These are phyloP conservation scores for Micromys minutus DNA, from an alignment of 2,113 vertebrate species.

Conservation along the genomic window DNA sequence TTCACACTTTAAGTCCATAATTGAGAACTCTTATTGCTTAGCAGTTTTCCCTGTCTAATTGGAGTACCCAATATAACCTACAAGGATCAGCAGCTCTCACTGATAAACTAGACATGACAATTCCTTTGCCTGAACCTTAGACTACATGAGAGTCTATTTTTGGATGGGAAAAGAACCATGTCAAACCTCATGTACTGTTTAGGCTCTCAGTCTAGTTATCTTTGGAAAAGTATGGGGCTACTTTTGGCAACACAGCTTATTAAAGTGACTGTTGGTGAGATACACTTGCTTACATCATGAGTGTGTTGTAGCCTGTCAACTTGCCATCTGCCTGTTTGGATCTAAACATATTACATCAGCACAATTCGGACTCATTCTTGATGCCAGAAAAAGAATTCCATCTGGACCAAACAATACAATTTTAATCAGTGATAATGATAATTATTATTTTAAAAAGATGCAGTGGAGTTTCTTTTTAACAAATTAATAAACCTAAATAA, in stretches of 20 bases:
- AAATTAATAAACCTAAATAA: conserved; percentile 80
- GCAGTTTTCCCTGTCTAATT: neutral
- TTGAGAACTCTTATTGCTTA: neutral
- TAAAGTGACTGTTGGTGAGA: conserved; percentile 82
- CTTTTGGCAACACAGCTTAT: conserved; percentile 80
- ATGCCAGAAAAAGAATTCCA: conserved; percentile 83
- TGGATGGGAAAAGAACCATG: neutral
- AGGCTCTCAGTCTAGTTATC: conserved; percentile 50
- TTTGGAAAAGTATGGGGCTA: conserved; percentile 65
- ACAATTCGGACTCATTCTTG: conserved; percentile 83
- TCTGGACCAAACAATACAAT: conserved; percentile 87
- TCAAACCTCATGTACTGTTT: conserved; percentile 59
- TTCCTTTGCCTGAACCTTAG: neutral
- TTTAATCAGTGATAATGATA: conserved; percentile 88
- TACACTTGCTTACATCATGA: conserved; percentile 79
- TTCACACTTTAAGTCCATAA: neutral
- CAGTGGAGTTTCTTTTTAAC: conserved; percentile 77
- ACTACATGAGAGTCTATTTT: neutral
- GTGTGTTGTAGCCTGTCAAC: conserved; percentile 83
- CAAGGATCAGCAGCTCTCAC: neutral
- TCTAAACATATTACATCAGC: conserved; percentile 83
- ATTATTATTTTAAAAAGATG: conserved; percentile 88
- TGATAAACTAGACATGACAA: rapidly evolving
- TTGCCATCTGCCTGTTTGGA: conserved; percentile 87
- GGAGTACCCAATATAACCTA: neutral